Percentiles rank a stretch among this genome's conserved stretches.
Conservation (phyloP, 2,888 invertebrate genomes). For the Nemotelus pantherinus region DNA sequence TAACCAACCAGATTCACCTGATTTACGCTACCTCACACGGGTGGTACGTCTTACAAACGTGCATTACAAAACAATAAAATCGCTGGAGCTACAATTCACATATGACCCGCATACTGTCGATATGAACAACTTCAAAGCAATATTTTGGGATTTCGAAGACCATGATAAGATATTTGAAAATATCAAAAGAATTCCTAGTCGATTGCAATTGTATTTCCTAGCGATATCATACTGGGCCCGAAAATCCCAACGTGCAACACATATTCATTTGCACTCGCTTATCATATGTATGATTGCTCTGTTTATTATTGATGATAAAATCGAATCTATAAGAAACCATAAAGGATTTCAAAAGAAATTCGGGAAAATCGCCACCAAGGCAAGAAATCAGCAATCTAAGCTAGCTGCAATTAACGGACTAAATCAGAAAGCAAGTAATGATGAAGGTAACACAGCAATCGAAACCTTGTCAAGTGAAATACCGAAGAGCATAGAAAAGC, state of each 20-base stretch:
- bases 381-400: constrained; percentile 56
- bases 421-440: background rate
- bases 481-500: constrained; percentile 50
- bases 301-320: constrained; percentile 59
- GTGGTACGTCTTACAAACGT: constrained; percentile 60
- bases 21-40: constrained; percentile 61
- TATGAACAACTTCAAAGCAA: constrained; percentile 54
- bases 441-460: constrained; percentile 45
- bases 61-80: constrained; percentile 56
- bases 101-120: constrained; percentile 55
- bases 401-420: background rate
- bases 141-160: constrained; percentile 55
- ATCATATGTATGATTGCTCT: constrained; percentile 59
- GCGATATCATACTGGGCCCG: constrained; percentile 62
- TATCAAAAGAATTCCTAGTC: constrained; percentile 56
- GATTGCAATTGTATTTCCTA: constrained; percentile 59
- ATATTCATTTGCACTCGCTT: constrained; percentile 59
- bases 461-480: constrained; percentile 27
- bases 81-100: constrained; percentile 49
- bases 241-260: constrained; percentile 58
- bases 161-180: constrained; percentile 55
- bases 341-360: constrained; percentile 59
- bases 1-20: constrained; percentile 54
- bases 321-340: constrained; percentile 59
- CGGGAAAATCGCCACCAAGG: constrained; percentile 58